Conservation (phyloP, 1,140 invertebrate genomes). For the Dryas iulia region DNA sequence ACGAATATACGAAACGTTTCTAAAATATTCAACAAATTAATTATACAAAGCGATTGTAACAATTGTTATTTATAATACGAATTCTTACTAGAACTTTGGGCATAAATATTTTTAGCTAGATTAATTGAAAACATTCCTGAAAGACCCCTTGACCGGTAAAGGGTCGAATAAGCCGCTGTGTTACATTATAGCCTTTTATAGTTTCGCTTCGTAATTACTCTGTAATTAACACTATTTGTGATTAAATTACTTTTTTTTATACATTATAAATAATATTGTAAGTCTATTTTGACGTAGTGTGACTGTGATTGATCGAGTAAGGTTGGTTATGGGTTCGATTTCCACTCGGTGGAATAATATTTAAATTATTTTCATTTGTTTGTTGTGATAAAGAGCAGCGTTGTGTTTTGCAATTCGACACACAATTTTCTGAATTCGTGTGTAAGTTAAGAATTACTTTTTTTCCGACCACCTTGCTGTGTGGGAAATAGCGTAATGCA, state of each 20-base stretch:
- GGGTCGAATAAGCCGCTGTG: slow-evolving; percentile 44
- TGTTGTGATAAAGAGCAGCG: too few relatives aligned
- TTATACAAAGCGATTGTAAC: slow-evolving; percentile 20
- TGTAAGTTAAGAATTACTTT: too few relatives aligned
- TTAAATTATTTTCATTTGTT: too few relatives aligned
- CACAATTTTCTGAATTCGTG: too few relatives aligned
- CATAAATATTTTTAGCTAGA: slow-evolving; percentile 53
- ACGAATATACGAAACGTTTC: not conserved
- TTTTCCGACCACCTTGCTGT: too few relatives aligned
- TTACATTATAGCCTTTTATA: slow-evolving; percentile 47
- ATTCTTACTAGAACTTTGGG: slow-evolving; percentile 48
- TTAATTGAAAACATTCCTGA: slow-evolving; percentile 56
- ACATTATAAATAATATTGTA: too few relatives aligned
- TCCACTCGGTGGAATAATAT: too few relatives aligned
- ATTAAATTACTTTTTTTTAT: not conserved
- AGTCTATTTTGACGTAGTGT: too few relatives aligned
- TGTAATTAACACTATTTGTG: slow-evolving; percentile 42
- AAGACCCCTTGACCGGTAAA: slow-evolving; percentile 37
- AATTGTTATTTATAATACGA: slow-evolving; percentile 32
- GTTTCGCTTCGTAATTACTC: slow-evolving; percentile 36
- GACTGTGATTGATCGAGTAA: too few relatives aligned
- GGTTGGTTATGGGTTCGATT: too few relatives aligned
- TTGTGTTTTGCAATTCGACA: too few relatives aligned
- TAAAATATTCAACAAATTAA: slow-evolving; percentile 9
- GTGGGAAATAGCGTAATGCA: too few relatives aligned